These are phyloP conservation scores for Crocuta crocuta DNA, from an alignment of 2,113 vertebrate genomes.

Conservation along the genomic window DNA sequence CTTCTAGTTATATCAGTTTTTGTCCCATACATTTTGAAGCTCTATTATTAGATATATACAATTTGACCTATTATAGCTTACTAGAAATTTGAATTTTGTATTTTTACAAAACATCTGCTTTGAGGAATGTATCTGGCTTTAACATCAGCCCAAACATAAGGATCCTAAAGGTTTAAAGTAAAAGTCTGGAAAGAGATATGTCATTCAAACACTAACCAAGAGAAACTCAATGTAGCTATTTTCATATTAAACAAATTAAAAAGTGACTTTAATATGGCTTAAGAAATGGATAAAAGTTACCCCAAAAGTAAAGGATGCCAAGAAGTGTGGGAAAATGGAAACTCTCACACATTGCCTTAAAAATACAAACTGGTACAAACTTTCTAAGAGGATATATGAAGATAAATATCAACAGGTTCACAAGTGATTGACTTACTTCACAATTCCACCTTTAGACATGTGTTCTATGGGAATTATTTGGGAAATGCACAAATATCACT, in stretches of 20 bases:
- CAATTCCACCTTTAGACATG: conserved; percentile 11
- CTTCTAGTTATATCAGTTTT: conserved; percentile 13
- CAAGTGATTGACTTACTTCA: background rate
- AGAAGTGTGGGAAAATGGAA: background rate
- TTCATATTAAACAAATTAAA: conserved; percentile 26
- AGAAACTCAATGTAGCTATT: background rate
- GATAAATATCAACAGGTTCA: background rate
- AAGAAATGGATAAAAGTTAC: conserved; percentile 13
- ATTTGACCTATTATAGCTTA: background rate
- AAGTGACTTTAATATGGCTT: background rate
- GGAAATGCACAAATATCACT: conserved; percentile 31
- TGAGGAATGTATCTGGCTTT: background rate
- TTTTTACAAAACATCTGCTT: background rate
- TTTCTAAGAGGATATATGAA: conserved; percentile 31
- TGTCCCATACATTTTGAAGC: background rate
- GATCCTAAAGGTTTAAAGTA: conserved; percentile 15
- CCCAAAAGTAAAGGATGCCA: background rate
- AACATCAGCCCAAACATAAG: conserved; percentile 43
- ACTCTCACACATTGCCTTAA: background rate
- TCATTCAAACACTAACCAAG: conserved; percentile 22
- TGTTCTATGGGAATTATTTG: conserved; percentile 4
- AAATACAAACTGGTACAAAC: conserved; percentile 16
- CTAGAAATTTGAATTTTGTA: background rate
- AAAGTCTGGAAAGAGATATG: background rate
- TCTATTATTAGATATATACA: background rate